phyloP scores from a whole-genome alignment of 2,888 invertebrate genomes.

The Adelognathus sp. region DNA sequence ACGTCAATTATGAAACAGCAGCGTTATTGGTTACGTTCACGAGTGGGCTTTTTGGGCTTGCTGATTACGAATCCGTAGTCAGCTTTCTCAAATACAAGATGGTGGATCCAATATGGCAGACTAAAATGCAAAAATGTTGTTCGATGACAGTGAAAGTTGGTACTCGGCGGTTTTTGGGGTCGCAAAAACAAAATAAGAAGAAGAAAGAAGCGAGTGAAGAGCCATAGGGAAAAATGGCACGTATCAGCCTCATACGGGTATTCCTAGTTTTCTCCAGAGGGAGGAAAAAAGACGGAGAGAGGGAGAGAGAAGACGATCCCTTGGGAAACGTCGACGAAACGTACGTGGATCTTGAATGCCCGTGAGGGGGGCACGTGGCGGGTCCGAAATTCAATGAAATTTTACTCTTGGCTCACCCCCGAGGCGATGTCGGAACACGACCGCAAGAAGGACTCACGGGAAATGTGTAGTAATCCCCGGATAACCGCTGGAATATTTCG shows the following conservation, averaged over 20 bases:
- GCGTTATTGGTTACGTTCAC: no score
- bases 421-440: neutral
- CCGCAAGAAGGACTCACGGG: conserved; percentile 14
- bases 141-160: no score
- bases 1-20: no score
- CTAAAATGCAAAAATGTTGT: no score
- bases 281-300: neutral
- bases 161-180: no score
- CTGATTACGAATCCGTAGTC: no score
- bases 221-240: conserved; percentile 19
- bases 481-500: neutral
- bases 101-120: no score
- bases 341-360: conserved; percentile 42
- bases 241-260: conserved; percentile 18
- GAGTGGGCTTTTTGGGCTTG: no score
- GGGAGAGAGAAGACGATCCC: conserved; percentile 31
- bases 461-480: neutral
- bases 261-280: conserved; percentile 24
- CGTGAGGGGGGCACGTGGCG: conserved; percentile 21
- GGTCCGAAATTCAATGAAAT: conserved; percentile 53
- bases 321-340: conserved; percentile 18
- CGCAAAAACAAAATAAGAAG: conserved; percentile 1
- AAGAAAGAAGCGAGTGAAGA: neutral
- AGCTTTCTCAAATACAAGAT: no score
- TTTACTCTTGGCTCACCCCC: conserved; percentile 19